Base-by-base conservation (phyloP, 2,113 vertebrate species). In the Tretioscincus oriximinensis region DNA sequence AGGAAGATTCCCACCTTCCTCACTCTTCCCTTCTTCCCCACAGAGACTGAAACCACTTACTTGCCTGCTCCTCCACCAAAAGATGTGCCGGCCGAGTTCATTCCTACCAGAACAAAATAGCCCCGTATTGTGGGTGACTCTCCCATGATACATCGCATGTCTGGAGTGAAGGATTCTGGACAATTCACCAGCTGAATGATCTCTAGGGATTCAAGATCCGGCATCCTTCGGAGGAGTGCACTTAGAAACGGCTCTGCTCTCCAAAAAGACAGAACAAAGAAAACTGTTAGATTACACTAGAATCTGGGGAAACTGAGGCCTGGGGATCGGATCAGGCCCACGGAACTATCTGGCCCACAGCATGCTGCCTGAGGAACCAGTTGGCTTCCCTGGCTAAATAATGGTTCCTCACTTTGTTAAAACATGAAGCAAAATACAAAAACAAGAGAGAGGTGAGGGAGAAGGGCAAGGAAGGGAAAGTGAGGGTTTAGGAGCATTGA, bases 111-210 rank as follows among this genome's bases (percentile, higher is more conserved):
- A 58, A 98, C 96, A 0, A 96, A 99, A 95, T 99, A 99, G 47
- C 97, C 97, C 2, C 85, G 92, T 0, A 98, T 88, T 0, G 91
- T 92, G 0, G 97, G 97, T 0, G 96, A 97, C 93, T 99, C 97
- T 3, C 98, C 98, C 98, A 99, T 97, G 90, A 99, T 94, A 87
- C 97, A 99, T 14, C 97, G 93, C 97, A 98, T 98, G 73, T 98
- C 97, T 3, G 97, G 97, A 0, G 98, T 99, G 92, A 99, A 99
- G 86, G 98, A 97, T 90, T 99, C 98, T 0, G 98, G 98, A 91
- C 98, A 99, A 80, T 99, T 99, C 85, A 99, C 97, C 74, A 99
- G 86, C 94, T 98, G 97, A 87, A 97, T 87, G 87, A 99, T 98
- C 95, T 99, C 98, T 84, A 97, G 93, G 1, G 94, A 88, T 85